Evolutionary conservation across 2,113 vertebrate species (phyloP).

Genomic region (Crotalus viridis): DNA sequence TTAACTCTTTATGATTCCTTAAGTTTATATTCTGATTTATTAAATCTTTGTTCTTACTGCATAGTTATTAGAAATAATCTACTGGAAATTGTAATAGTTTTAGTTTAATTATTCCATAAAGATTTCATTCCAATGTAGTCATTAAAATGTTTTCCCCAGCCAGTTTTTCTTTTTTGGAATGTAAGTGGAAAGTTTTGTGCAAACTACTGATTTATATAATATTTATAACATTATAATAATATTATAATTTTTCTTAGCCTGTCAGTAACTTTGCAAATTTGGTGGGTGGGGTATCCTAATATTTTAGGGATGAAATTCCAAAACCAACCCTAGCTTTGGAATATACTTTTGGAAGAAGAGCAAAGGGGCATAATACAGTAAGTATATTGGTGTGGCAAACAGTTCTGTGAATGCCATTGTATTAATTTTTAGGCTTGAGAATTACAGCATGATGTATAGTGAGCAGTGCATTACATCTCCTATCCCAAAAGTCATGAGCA

Average conservation of each 20-base stretch:
- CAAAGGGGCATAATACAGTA: conserved; percentile 86
- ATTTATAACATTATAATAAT: neutral
- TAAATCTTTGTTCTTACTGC: neutral
- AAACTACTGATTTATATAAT: neutral
- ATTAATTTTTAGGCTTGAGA: neutral
- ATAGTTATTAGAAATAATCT: neutral
- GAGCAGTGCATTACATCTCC: neutral
- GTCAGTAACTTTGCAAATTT: conserved; percentile 19
- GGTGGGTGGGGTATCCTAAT: conserved; percentile 14
- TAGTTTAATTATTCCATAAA: neutral
- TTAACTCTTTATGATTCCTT: neutral
- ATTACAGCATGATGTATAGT: neutral
- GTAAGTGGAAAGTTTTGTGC: neutral
- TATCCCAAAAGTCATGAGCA: neutral
- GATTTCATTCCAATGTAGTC: neutral
- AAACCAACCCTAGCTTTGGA: conserved; percentile 93
- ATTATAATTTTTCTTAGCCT: conserved; percentile 9
- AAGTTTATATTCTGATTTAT: neutral
- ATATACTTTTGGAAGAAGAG: conserved; percentile 90
- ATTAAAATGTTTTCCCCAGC: neutral
- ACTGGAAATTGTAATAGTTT: neutral
- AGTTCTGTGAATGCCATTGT: neutral
- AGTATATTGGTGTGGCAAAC: conserved; percentile 48
- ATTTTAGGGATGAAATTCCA: conserved; percentile 83
- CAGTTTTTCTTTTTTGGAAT: neutral